Evolutionary conservation across 2,888 invertebrate species (phyloP), one percentile per base, ranked within the genome.

Genomic region (Zygogramma bicolorata): DNA sequence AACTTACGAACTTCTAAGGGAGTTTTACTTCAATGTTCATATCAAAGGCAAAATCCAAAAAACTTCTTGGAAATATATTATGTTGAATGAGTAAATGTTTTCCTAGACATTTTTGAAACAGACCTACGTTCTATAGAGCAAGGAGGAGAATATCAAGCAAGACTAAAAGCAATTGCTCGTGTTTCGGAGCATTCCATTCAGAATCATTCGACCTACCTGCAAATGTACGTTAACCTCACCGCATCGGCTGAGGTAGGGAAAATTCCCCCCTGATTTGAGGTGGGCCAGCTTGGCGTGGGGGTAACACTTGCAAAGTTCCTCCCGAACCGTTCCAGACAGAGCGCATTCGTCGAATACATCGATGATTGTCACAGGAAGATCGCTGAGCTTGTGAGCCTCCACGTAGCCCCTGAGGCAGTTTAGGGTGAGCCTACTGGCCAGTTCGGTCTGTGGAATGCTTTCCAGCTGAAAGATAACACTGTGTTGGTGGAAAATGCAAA

Each of bases 291-390:
- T 95, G 0, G 95, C 96, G 73, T 93, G 90, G 0, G 96, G 96
- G 86, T 96, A 97, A 79, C 93, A 93, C 85, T 95, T 95, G 85
- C 94, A 94, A 78, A 96, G 88, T 82, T 95, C 94, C 81, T 96
- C 95, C 65, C 94, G 88, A 0, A 96, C 96, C 49, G 90, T 86
- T 75, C 91, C 90, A 71, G 95, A 94, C 60, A 97, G 87, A 3
- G 96, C 96, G 85, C 93, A 93, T 81, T 95, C 94, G 86, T 97
- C 96, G 89, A 95, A 96, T 0, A 96, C 96, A 87, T 97, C 96
- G 85, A 97, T 90, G 63, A 97, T 91, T 10, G 96, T 97, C 13
- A 95, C 90, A n/a, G 93, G 92, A 62, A 95, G 82, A 73, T 90
- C 88, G 29, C 88, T 86, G 29, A 96, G 88, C 79, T 91, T 90